Conservation (phyloP, 2,113 vertebrate species). For the Ctenodactylus gundi region DNA sequence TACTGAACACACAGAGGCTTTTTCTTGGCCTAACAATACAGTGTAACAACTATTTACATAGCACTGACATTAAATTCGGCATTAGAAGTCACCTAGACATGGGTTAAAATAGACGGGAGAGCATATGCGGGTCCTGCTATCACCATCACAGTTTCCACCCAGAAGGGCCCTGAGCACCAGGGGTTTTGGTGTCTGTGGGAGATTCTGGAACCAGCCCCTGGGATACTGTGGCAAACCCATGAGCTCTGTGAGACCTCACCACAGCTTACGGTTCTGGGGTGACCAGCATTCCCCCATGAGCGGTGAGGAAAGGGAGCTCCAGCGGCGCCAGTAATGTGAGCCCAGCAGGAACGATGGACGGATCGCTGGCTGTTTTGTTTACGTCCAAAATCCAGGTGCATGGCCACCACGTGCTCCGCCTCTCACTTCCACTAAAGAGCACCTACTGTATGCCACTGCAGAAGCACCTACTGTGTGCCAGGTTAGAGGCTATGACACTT, state of each 20-base stretch:
- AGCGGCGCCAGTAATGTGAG: too few species aligned
- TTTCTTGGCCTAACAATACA: not conserved
- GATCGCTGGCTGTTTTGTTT: not conserved
- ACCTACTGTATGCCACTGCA: not conserved
- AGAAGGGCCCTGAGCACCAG: not conserved
- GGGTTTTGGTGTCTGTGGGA: not conserved
- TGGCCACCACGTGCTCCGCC: too few species aligned
- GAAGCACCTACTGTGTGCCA: not conserved
- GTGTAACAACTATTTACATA: not conserved
- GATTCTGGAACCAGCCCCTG: not conserved
- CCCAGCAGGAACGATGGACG: too few species aligned
- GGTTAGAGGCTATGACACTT: too few species aligned
- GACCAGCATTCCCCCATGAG: fast-evolving
- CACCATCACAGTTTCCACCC: too few species aligned
- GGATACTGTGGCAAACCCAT: not conserved
- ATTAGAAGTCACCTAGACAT: not conserved
- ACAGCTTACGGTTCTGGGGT: fast-evolving
- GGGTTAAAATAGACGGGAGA: not conserved
- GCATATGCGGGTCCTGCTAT: fast-evolving
- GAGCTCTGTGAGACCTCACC: too few species aligned
- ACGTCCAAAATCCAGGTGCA: not conserved
- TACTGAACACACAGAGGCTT: not conserved
- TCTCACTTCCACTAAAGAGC: not conserved
- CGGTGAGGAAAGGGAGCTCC: not conserved
- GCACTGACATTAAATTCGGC: not conserved